Evolutionary conservation across 1,140 invertebrate species (phyloP), one percentile per base, ranked within the genome.

Genomic region (Solen grandis): DNA sequence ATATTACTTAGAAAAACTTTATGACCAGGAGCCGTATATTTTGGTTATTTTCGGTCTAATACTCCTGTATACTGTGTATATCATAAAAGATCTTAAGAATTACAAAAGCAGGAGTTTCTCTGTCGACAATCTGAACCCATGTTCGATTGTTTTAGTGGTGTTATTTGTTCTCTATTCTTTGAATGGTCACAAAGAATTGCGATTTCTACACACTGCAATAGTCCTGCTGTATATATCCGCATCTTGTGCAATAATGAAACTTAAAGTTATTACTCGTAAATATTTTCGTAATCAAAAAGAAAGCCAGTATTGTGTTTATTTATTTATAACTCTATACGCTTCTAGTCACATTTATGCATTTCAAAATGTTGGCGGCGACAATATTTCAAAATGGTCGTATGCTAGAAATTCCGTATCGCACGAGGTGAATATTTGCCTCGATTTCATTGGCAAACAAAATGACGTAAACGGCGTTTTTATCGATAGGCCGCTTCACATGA

Each of bases 381-480:
- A 84, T 13, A 79, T 75, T 57, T 41, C 27, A 59, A 29, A 80
- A 52, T 90, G 88, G 88, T 72, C 76, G 2, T 90, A 87, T 60
- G 63, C 50, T 10, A 59, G 63, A 60, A 77, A 70, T 14, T 27
- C 31, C n/a, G 84, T 87, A 41, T 87, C 88, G 0, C 70, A 83
- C n/a, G 62, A 88, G 29, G 78, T 88, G 13, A 91, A 91, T 55
- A 54, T 54, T 10, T 90, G 90, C 46, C 55, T 91, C 10, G 46
- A 88, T 65, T 90, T 83, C 78, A 63, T 91, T 13, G 50, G 86
- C 50, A 54, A 73, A 55, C 86, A 86, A 33, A 46, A 69, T 46
- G 83, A 89, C 76, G 89, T 90, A 25, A 89, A 80, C 16, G 91
- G 91, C 13, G 85, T 91, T 0, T 88, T 90, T 66, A 14, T 88